Evolutionary conservation across 2,113 vertebrate genomes (phyloP).

Genomic region (Cyprinodon brontotheroides): DNA sequence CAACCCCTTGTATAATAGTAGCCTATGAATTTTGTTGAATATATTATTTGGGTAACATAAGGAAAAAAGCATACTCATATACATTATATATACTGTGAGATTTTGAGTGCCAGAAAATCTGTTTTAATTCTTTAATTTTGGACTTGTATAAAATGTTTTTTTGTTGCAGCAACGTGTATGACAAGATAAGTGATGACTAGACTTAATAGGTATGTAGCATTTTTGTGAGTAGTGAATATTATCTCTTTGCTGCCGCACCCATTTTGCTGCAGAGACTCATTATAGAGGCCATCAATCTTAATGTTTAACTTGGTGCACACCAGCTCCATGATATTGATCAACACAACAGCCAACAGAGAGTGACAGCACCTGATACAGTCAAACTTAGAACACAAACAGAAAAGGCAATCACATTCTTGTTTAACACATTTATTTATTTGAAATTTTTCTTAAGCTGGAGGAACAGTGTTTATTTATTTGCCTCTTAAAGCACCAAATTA

Average conservation of each 20-base stretch:
- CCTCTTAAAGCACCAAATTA: too few relatives aligned
- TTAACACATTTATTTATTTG: conserved; percentile 30
- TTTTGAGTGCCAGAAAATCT: neutral
- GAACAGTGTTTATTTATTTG: neutral
- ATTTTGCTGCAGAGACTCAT: conserved; percentile 28
- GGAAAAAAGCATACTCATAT: neutral
- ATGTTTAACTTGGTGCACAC: conserved; percentile 62
- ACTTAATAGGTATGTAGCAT: conserved; percentile 9
- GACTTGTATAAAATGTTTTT: neutral
- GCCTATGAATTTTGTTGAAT: too few relatives aligned
- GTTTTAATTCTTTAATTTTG: neutral
- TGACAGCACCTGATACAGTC: conserved; percentile 36
- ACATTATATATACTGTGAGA: neutral
- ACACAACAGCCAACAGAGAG: conserved; percentile 41
- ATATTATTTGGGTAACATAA: too few relatives aligned
- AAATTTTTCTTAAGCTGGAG: conserved; percentile 12
- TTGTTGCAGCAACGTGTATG: neutral
- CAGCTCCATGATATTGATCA: conserved; percentile 55
- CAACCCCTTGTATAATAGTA: too few relatives aligned
- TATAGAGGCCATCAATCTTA: conserved; percentile 71
- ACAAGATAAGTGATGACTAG: neutral
- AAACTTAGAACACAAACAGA: conserved; percentile 22
- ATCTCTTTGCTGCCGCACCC: conserved; percentile 18
- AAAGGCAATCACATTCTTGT: conserved; percentile 37
- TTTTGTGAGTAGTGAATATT: conserved; percentile 29